Conservation (phyloP, 2,888 invertebrate species). For the Pedicia rivosa region DNA sequence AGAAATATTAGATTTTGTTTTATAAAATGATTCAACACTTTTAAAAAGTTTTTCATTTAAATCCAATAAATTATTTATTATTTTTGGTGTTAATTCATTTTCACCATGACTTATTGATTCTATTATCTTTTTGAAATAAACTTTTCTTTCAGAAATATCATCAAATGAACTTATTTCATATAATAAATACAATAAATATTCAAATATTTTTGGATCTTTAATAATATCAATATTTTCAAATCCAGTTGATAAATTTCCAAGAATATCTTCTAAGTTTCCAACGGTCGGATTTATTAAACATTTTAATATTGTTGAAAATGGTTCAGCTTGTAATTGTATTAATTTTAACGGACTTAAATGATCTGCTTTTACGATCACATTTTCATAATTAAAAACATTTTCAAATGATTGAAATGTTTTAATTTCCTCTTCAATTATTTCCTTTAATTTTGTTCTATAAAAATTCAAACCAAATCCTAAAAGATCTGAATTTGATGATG, state of each 20-base stretch:
- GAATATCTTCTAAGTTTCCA: slow-evolving; percentile 15
- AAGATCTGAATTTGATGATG: slow-evolving; percentile 24
- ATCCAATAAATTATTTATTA: too few relatives aligned
- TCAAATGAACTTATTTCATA: slow-evolving; percentile 29
- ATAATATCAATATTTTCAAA: slow-evolving; percentile 8
- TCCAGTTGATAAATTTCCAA: slow-evolving; percentile 14
- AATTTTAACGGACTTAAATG: slow-evolving; percentile 19
- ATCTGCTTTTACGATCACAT: slow-evolving; percentile 20
- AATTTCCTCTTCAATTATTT: slow-evolving; percentile 19
- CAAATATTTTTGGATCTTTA: slow-evolving; percentile 10
- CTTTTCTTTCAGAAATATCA: slow-evolving; percentile 25
- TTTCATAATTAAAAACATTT: slow-evolving; percentile 16
- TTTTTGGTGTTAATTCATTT: too few relatives aligned
- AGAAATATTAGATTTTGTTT: background rate
- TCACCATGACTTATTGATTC: too few relatives aligned
- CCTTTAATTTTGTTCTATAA: slow-evolving; percentile 25
- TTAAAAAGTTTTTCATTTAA: slow-evolving; percentile 6
- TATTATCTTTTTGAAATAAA: slow-evolving; percentile 16
- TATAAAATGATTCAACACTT: slow-evolving; percentile 1
- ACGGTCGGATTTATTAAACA: slow-evolving; percentile 4
- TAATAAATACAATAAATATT: slow-evolving; percentile 27
- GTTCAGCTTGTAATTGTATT: slow-evolving; percentile 22
- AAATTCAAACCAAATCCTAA: slow-evolving; percentile 26
- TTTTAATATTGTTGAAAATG: slow-evolving; percentile 17
- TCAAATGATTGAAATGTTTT: background rate